These are phyloP conservation scores for Frankliniella fusca DNA, from an alignment of 2,888 invertebrate species.

Conservation along the genomic window DNA sequence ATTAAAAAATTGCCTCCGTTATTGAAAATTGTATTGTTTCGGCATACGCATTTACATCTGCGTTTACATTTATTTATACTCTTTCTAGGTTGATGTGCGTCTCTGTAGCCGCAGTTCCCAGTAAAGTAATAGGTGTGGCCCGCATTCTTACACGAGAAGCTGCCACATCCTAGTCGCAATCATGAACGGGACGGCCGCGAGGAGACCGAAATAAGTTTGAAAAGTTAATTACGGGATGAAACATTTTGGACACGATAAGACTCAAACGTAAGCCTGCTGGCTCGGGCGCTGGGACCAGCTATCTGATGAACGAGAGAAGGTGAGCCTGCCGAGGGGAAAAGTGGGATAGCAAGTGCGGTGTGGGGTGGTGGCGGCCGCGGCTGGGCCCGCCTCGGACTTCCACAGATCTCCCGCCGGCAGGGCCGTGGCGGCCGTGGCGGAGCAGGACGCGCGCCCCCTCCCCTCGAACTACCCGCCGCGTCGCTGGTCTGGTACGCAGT, in stretches of 20 bases:
- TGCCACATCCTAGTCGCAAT: no score
- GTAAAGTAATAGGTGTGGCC: no score
- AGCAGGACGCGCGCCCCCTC: neutral
- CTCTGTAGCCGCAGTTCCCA: no score
- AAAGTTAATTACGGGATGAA: constrained; percentile 25
- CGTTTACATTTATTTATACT: no score
- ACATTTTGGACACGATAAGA: constrained; percentile 14
- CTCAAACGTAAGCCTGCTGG: neutral
- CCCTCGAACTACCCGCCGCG: neutral
- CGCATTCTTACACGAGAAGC: no score
- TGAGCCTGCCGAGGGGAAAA: neutral
- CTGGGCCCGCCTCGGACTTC: neutral
- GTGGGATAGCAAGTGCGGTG: no score
- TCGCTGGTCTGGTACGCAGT: neutral
- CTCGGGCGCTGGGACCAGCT: neutral
- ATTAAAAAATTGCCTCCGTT: no score
- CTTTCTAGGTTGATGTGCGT: no score
- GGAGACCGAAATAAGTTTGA: constrained; percentile 1
- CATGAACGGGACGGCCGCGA: neutral
- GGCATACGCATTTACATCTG: no score
- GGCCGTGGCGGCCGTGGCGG: neutral
- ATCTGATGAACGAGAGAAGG: constrained; percentile 3
- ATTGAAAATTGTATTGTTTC: no score
- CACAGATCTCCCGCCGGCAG: neutral
- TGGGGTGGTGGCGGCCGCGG: neutral